phyloP scores from a whole-genome alignment of 2,888 invertebrate genomes.

The Cantharis lateralis region DNA sequence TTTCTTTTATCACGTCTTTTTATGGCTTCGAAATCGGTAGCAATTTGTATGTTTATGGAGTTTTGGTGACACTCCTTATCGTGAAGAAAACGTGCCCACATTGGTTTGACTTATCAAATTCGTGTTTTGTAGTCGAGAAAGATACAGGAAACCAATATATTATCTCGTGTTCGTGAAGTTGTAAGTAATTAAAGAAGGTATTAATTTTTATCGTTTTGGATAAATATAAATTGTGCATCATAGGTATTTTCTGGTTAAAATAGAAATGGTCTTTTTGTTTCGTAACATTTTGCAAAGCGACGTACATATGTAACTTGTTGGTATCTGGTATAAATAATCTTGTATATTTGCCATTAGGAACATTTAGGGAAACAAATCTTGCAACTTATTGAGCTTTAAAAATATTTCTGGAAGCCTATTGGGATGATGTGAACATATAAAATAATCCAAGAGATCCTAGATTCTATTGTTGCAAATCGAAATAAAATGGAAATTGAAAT shows the following conservation, averaged over 20 bases:
- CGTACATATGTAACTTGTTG: background rate
- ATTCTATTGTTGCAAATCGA: background rate
- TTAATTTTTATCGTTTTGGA: background rate
- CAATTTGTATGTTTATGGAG: slow-evolving; percentile 1
- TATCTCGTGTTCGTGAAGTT: background rate
- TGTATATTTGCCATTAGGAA: background rate
- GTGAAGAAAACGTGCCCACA: background rate
- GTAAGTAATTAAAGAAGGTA: background rate
- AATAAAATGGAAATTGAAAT: background rate
- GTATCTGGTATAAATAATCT: background rate
- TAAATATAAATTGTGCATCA: slow-evolving; percentile 31
- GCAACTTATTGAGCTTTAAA: background rate
- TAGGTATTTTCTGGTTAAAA: slow-evolving; percentile 30
- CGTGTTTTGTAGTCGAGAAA: background rate
- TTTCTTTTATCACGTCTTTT: background rate
- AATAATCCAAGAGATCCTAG: background rate
- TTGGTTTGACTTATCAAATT: background rate
- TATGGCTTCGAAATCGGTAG: background rate
- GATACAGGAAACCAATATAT: background rate
- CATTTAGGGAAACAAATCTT: background rate
- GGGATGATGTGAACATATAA: background rate
- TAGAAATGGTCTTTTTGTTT: slow-evolving; percentile 29
- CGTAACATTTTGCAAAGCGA: slow-evolving; percentile 17
- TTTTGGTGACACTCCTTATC: background rate
- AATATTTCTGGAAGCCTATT: background rate